A percentile compares a stretch with the other conserved stretches of the same genome.
Evolutionary conservation across 1,140 invertebrate genomes (phyloP).

Genomic region (Plectus sambesii): DNA sequence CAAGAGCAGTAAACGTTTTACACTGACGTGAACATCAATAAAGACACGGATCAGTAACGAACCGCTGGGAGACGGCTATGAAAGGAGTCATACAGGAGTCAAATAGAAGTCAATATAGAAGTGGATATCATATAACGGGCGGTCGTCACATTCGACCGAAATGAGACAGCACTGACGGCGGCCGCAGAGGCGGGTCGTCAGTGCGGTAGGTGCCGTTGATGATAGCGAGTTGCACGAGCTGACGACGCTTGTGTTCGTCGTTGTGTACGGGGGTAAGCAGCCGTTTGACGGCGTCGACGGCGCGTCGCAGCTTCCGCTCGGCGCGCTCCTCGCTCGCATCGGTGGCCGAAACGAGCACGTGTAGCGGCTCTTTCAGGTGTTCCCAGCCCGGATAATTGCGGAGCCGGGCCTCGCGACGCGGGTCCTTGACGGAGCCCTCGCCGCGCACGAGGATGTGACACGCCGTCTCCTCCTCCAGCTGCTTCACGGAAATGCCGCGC

Average conservation of each 20-base stretch:
- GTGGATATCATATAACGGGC: too few species aligned
- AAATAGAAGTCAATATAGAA: too few species aligned
- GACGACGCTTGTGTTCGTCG: slow-evolving; percentile 33
- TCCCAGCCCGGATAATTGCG: slow-evolving; percentile 98
- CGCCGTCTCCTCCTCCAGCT: slow-evolving; percentile 94
- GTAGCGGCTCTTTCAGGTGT: slow-evolving; percentile 91
- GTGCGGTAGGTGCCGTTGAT: too few species aligned
- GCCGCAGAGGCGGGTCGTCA: too few species aligned
- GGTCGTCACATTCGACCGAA: too few species aligned
- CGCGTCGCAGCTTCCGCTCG: slow-evolving; percentile 19
- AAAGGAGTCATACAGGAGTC: too few species aligned
- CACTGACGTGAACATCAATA: too few species aligned
- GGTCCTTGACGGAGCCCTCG: slow-evolving; percentile 56
- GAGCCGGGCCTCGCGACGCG: slow-evolving; percentile 78
- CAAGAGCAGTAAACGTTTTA: too few species aligned
- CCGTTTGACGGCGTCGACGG: slow-evolving; percentile 9
- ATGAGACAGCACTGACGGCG: too few species aligned
- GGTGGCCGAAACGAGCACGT: slow-evolving; percentile 59
- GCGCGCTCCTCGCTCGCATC: slow-evolving; percentile 6
- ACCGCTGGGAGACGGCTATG: too few species aligned
- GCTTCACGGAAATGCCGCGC: slow-evolving; percentile 95
- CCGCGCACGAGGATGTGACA: slow-evolving; percentile 99
- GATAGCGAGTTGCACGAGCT: slow-evolving; percentile 30
- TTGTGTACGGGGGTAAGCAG: slow-evolving; percentile 28
- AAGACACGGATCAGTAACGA: too few species aligned